These are phyloP conservation scores for Thamnophis elegans DNA, from an alignment of 2,797 vertebrate genomes.

Conservation along the genomic window DNA sequence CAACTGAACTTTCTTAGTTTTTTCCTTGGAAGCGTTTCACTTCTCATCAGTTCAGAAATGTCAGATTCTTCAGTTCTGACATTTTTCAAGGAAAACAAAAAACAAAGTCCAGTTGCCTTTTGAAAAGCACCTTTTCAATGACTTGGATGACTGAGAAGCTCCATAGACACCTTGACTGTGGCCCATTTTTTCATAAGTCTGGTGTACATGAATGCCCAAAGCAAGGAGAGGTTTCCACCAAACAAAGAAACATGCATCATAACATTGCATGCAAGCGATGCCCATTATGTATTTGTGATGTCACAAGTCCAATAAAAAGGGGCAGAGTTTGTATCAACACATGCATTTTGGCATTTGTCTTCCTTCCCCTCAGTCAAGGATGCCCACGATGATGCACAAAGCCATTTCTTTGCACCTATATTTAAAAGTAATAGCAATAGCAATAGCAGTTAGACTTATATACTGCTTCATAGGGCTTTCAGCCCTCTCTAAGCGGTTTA, in stretches of 20 bases:
- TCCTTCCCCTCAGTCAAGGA: background rate
- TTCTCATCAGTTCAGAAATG: background rate
- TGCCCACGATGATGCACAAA: background rate
- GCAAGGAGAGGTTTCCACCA: background rate
- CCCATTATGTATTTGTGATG: background rate
- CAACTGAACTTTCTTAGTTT: background rate
- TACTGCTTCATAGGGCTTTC: too few species aligned
- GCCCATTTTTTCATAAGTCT: background rate
- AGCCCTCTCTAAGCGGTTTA: too few species aligned
- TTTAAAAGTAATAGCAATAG: too few species aligned
- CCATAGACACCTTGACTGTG: background rate
- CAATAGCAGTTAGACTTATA: too few species aligned
- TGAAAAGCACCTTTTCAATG: background rate
- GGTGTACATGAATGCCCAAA: background rate
- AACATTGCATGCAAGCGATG: background rate
- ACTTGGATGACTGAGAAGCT: background rate
- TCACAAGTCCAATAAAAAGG: background rate
- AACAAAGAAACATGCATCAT: background rate
- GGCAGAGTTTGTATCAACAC: background rate
- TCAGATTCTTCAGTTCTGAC: background rate
- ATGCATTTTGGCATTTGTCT: background rate
- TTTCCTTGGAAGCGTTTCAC: background rate
- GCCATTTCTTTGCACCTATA: background rate
- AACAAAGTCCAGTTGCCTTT: background rate
- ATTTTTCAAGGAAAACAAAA: background rate